Base-by-base conservation (phyloP, 2,797 vertebrate genomes). In the Balearica regulorum region DNA sequence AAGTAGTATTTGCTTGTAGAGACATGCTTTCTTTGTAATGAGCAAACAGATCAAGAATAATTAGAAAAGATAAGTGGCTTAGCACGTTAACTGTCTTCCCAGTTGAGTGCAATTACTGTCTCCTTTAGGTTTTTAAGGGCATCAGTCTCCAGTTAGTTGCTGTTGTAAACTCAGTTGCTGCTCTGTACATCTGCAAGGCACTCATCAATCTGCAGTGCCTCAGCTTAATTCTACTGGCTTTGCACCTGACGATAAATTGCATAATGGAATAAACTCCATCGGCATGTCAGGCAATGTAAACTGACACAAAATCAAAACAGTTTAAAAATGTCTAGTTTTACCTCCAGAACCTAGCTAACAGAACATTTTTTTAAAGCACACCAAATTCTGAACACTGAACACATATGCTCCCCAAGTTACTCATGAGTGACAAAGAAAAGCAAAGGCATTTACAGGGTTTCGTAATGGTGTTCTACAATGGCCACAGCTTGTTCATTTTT, bases 41-140 rank as follows among this genome's bases (percentile, higher is more conserved):
- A 86, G 10, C 25, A 64, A 81, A 70, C 10, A 53, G 37, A 75
- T 55, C 18, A 75, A 53, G 51, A 89, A 35, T 48, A 84, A 73
- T 91, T 87, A 77, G 26, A 69, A 78, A 54, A 87, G 33, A 53
- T 65, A 81, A 81, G 21, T 39, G n/a, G 20, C 26, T 87, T 77
- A 77, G 19, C 11, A 26, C 35, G 10, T 60, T 73, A 85, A 41
- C 55, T 69, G 6, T 53, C 48, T 89, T 24, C 46, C 28, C 21
- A 29, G 43, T 9, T 73, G 65, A 60, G 20, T 41, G 18, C 16
- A 54, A 39, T 46, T 76, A 83, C 3, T 33, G 41, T 57, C 26
- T 77, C 16, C 14, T 72, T 61, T 46, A 33, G 31, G 4, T 41
- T 58, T 86, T 69, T 72, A 41, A 49, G 15, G 25, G 29, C 41